Base-by-base conservation (phyloP, 2,888 invertebrate genomes). In the Trachelus tabidus region DNA sequence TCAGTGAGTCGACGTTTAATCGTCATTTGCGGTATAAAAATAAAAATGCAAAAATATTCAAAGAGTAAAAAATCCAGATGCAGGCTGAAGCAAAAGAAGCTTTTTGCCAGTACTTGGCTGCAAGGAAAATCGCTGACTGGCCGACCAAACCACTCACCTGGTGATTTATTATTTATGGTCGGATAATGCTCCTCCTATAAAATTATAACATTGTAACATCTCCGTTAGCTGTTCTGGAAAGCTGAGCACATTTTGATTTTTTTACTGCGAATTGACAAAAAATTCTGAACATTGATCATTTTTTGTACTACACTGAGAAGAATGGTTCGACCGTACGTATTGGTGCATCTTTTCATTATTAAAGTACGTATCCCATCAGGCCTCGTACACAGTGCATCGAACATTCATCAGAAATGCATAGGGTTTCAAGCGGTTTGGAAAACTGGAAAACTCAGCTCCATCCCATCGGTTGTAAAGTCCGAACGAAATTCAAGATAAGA, bases 381-480 rank as follows among this genome's bases (percentile, higher is more conserved):
- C 9, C 40, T 23, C 23, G 40, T 56, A 0, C 23, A 73, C 79
- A 77, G 78, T 82, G 79, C 77, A 79, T 81, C 80, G 80, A 81
- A 80, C 88, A 87, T 90, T 90, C 89, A 89, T 89, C 90, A 89
- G 90, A 90, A 90, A 90, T 90, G 89, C 89, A 90, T 89, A 87
- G 87, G 85, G 84, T 88, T 87, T 79, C 23, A 23, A 56, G 78
- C 78, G 79, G 79, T 83, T 82, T 79, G 77, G 81, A 82, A 33
- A 83, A 83, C 79, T 81, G 78, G 81, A 81, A 84, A 85, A 79
- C 83, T 83, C 81, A 78, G 83, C 82, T 84, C 80, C 71, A 31
- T 33, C 71, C 71, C 71, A 31, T 33, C 37, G 40, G 77, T 31
- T 73, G 74, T 69, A 77, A 79, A 76, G 84, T 83, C 85, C 83